Percentiles rank a stretch among this genome's conserved stretches.
phyloP scores from a whole-genome alignment of 2,797 vertebrate species.

The Hemibagrus guttatus region DNA sequence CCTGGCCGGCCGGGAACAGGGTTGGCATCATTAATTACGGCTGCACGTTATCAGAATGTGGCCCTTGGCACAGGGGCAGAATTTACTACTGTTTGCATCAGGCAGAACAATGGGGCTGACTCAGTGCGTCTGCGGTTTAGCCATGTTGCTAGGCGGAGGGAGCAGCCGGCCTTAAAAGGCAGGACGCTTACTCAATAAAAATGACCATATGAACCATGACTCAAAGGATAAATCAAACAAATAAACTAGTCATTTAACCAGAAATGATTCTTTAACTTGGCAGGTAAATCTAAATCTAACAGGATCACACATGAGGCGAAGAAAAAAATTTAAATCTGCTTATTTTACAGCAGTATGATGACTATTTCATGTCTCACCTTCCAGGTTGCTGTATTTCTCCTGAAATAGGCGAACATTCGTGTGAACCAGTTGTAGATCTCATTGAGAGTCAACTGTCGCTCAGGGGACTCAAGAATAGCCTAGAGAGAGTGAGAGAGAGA shows the following conservation, averaged over 20 bases:
- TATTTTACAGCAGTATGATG: background rate
- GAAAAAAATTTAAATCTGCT: background rate
- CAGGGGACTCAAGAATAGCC: conserved; percentile 98
- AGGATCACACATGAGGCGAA: background rate
- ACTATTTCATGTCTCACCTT: conserved; percentile 76
- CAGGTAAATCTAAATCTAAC: background rate
- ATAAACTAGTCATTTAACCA: background rate
- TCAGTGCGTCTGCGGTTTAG: conserved; percentile 42
- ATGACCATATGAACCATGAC: conserved; percentile 2
- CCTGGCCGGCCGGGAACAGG: conserved; percentile 37
- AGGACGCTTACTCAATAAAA: conserved; percentile 17
- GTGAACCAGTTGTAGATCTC: conserved; percentile 99
- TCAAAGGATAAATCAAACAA: conserved; percentile 9
- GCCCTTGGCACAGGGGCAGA: conserved; percentile 45
- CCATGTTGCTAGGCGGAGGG: conserved; percentile 29
- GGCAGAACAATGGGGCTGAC: conserved; percentile 51
- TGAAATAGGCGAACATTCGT: conserved; percentile 98
- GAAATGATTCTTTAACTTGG: background rate
- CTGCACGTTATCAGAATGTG: conserved; percentile 46
- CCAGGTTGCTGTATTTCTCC: conserved; percentile 99
- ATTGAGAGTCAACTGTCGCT: conserved; percentile 97
- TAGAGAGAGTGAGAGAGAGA: conserved; percentile 57
- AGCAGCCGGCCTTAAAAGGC: conserved; percentile 16
- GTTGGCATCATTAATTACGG: conserved; percentile 53
- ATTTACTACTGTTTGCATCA: conserved; percentile 58